These are phyloP conservation scores for Brenthis daphne DNA, from an alignment of 2,888 invertebrate species.

Conservation along the genomic window DNA sequence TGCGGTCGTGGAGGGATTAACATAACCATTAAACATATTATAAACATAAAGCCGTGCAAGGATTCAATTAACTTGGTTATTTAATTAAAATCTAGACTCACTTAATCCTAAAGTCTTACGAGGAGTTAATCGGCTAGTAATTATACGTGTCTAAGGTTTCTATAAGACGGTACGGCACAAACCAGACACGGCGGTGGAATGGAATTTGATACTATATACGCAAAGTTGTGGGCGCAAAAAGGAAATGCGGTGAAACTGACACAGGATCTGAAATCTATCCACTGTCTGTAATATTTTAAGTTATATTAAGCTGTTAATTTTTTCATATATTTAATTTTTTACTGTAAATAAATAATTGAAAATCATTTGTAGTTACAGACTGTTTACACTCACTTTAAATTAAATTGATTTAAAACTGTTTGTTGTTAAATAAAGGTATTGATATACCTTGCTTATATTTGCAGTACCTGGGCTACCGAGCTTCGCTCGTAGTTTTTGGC, in stretches of 20 bases:
- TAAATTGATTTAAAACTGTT: no score
- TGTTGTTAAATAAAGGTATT: no score
- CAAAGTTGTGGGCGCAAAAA: constrained; percentile 31
- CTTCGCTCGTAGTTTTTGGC: no score
- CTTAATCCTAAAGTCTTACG: constrained; percentile 7
- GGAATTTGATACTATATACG: constrained; percentile 29
- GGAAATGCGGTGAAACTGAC: constrained; percentile 37
- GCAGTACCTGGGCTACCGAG: no score
- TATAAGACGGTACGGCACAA: constrained; percentile 29
- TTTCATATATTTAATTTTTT: not conserved
- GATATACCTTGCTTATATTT: no score
- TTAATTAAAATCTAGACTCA: not conserved
- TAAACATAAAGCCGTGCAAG: no score
- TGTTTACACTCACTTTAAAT: no score
- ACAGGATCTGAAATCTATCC: constrained; percentile 35
- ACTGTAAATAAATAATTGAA: not conserved
- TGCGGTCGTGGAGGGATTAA: no score
- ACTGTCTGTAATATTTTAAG: constrained; percentile 18
- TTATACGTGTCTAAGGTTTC: constrained; percentile 13
- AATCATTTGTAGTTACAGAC: no score
- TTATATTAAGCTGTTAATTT: not conserved
- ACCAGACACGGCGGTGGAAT: constrained; percentile 27
- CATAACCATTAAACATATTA: no score
- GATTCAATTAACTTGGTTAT: no score
- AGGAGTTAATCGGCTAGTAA: not conserved